Base-by-base conservation (phyloP, 2,888 invertebrate species). In the Aleiodes testaceus region DNA sequence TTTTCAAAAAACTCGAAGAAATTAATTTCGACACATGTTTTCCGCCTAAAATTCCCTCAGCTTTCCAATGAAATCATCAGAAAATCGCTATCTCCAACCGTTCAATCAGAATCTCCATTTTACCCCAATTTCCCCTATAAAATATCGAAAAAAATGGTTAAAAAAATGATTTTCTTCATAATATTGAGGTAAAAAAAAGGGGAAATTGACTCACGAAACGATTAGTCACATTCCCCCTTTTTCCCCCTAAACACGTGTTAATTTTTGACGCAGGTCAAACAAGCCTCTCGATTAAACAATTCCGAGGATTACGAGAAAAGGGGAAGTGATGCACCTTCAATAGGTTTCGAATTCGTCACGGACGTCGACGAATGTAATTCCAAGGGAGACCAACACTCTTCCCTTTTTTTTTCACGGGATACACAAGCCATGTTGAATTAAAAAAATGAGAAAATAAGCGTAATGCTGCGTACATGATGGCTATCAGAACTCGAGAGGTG, bases 281-380 rank as follows among this genome's bases (percentile, higher is more conserved):
- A 68, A 68, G 68, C 59, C 20, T 53, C 50, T 53, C 66, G 18
- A 53, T 66, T 53, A 45, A 53, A 55, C 55, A 16, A 55, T 36
- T 36, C 55, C 14, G 53, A 45, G 9, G 53, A 36, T 36, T 11
- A 36, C 9, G 53, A 66, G 61, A 59, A 59, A 47, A 59, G 36
- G 14, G 36, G 53, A 65, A 55, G 47, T 14, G 36, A 70, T 53
- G 53, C 49, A 44, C 55, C n/a, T 65, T 45, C 36, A 36, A 69
- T 69, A 44, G 63, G 22, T 44, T 70, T 55, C 36, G 65, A 70
- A 53, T 70, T 70, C 52, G 70, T 70, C 55, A 70, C 55, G 70
- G 70, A 55, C 49, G 55, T 70, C 70, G 65, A 65, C 50, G 45
- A 44, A 65, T 45, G 64, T 65, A 70, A 64, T 65, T 47, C 55